Evolutionary conservation across 1,140 invertebrate species (phyloP).

Genomic region (Plectus sambesii): DNA sequence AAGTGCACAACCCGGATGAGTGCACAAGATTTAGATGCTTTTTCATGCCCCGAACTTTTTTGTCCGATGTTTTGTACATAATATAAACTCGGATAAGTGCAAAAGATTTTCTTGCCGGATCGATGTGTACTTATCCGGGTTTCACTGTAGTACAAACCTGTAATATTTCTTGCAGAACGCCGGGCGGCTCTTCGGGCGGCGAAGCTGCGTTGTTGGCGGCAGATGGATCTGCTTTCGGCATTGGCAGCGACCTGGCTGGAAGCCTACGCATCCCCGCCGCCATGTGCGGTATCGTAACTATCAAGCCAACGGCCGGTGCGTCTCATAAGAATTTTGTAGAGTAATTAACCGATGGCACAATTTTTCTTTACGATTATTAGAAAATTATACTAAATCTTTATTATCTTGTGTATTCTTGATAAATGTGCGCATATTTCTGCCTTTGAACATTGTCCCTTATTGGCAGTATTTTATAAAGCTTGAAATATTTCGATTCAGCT

Average conservation of each 20-base stretch:
- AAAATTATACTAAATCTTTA: background rate
- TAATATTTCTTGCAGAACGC: slow-evolving; percentile 32
- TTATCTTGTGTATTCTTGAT: too few relatives aligned
- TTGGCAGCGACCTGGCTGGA: slow-evolving; percentile 47
- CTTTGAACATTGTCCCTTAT: too few relatives aligned
- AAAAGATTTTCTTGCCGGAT: too few relatives aligned
- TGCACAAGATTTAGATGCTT: too few relatives aligned
- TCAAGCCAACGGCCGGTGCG: slow-evolving; percentile 46
- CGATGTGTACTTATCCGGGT: too few relatives aligned
- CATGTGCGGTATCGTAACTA: slow-evolving; percentile 46
- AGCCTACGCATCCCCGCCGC: slow-evolving; percentile 48
- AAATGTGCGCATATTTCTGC: too few relatives aligned
- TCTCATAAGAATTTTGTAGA: background rate
- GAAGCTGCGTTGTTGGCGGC: slow-evolving; percentile 46
- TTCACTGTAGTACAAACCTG: too few relatives aligned
- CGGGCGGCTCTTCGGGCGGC: slow-evolving; percentile 44
- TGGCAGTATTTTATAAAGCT: background rate
- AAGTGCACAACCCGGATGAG: too few relatives aligned
- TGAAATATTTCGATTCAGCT: slow-evolving; percentile 8
- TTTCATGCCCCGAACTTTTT: too few relatives aligned
- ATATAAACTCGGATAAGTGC: too few relatives aligned
- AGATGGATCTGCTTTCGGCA: slow-evolving; percentile 46
- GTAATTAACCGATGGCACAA: background rate
- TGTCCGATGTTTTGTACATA: too few relatives aligned
- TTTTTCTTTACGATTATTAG: background rate